These are phyloP conservation scores for Drosophila setosimentum DNA, from an alignment of 2,888 invertebrate genomes.

Conservation along the genomic window DNA sequence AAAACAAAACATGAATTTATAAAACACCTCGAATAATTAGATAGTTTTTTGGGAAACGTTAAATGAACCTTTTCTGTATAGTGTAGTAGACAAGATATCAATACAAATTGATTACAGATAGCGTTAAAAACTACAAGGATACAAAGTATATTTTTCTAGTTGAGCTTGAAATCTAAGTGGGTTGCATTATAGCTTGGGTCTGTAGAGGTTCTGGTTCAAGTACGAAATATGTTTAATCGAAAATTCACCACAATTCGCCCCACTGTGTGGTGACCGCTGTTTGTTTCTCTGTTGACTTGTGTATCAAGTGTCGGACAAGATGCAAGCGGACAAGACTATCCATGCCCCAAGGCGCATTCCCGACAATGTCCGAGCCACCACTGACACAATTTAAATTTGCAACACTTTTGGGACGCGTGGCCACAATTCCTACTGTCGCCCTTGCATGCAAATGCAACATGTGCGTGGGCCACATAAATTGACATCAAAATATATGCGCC, in stretches of 20 bases:
- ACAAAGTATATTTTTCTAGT: neutral
- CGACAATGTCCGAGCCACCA: constrained; percentile 37
- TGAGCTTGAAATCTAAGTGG: neutral
- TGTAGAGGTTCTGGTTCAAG: neutral
- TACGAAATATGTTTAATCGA: neutral
- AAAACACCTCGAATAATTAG: neutral
- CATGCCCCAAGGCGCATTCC: constrained; percentile 24
- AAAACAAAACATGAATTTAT: neutral
- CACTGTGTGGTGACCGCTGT: constrained; percentile 48
- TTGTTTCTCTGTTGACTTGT: constrained; percentile 31
- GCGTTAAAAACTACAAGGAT: neutral
- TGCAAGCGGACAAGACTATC: constrained; percentile 25
- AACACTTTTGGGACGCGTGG: constrained; percentile 37
- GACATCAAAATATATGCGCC: constrained; percentile 57
- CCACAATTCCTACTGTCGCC: constrained; percentile 2
- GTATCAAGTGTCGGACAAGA: constrained; percentile 52
- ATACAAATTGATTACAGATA: neutral
- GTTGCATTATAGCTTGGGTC: neutral
- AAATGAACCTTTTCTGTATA: neutral
- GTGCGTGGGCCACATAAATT: constrained; percentile 72
- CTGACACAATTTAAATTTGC: constrained; percentile 71
- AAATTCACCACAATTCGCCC: neutral
- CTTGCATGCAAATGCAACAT: constrained; percentile 53
- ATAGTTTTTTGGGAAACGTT: neutral
- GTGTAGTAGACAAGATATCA: neutral